A percentile compares a stretch with the other conserved stretches of the same genome.
These are phyloP conservation scores for Steinernema khuongi DNA, from an alignment of 1,140 invertebrate genomes.

Conservation along the genomic window DNA sequence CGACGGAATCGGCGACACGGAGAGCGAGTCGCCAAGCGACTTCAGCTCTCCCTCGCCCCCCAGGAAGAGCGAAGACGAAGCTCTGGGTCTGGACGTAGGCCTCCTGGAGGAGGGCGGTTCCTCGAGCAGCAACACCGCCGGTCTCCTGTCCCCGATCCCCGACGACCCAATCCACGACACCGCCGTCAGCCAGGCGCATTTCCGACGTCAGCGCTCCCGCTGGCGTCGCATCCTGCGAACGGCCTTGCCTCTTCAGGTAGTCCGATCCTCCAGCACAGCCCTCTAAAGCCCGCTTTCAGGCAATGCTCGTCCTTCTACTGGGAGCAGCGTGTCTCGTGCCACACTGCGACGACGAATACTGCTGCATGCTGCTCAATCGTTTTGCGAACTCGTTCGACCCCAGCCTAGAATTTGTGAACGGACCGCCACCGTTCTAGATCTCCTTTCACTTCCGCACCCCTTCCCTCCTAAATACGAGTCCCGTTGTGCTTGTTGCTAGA, in stretches of 20 bases:
- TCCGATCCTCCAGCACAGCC: not conserved
- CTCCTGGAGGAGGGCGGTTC: constrained; percentile 18
- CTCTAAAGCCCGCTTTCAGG: constrained; percentile 37
- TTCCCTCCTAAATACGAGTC: not conserved
- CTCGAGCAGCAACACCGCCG: constrained; percentile 20
- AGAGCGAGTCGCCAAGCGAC: constrained; percentile 31
- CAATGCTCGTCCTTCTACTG: constrained; percentile 51
- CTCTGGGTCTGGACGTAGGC: constrained; percentile 5
- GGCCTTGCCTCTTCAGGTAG: constrained; percentile 51
- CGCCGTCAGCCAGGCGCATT: constrained; percentile 23
- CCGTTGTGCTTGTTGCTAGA: not conserved
- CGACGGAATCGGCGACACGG: constrained; percentile 11
- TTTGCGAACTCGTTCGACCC: constrained; percentile 52
- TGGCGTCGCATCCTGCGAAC: constrained; percentile 54
- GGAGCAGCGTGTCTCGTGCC: constrained; percentile 54
- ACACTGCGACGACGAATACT: constrained; percentile 55
- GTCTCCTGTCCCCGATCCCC: constrained; percentile 37
- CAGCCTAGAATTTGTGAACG: constrained; percentile 48
- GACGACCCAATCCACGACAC: constrained; percentile 32
- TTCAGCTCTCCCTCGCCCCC: constrained; percentile 1
- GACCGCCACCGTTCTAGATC: constrained; percentile 50
- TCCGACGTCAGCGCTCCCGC: constrained; percentile 43
- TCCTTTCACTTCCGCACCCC: not conserved
- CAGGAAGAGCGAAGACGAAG: constrained; percentile 19
- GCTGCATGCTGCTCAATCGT: constrained; percentile 54